phyloP scores from a whole-genome alignment of 2,888 invertebrate species.

The Rhagonycha fulva region DNA sequence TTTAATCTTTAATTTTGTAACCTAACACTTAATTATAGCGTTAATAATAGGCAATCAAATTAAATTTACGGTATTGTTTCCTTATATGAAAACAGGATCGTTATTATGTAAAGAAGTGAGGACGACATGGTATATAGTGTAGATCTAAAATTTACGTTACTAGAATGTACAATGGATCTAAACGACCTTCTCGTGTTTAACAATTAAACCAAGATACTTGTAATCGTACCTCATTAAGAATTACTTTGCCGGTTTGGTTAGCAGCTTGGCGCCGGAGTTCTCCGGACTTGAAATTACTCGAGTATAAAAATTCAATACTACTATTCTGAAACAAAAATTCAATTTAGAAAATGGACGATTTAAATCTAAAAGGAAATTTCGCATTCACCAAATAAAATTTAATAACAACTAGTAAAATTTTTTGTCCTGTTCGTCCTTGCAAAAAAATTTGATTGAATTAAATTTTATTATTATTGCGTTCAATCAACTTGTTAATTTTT shows the following conservation, averaged over 20 bases:
- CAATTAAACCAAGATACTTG: conserved; percentile 25
- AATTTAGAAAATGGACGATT: not conserved
- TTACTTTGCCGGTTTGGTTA: conserved; percentile 26
- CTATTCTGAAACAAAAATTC: not conserved
- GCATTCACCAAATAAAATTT: not conserved
- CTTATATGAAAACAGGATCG: not conserved
- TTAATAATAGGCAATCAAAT: not conserved
- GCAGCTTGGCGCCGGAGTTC: conserved; percentile 25
- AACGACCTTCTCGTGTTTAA: conserved; percentile 24
- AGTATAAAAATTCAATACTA: conserved; percentile 26
- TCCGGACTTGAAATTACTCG: conserved; percentile 26
- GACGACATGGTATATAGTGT: conserved; percentile 6
- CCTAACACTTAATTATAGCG: not conserved
- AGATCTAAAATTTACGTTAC: conserved; percentile 15
- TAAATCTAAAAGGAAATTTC: not conserved
- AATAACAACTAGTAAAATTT: not conserved
- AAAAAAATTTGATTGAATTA: not conserved
- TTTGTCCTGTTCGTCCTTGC: not conserved
- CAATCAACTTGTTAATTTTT: too few species aligned
- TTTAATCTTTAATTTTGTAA: not conserved
- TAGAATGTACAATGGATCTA: conserved; percentile 19
- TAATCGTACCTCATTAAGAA: conserved; percentile 27
- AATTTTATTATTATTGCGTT: not conserved
- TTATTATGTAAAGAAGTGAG: conserved; percentile 19
- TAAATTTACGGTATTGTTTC: conserved; percentile 5